Base-by-base conservation (phyloP, 2,888 invertebrate species). In the Dryobotodes eremita region DNA sequence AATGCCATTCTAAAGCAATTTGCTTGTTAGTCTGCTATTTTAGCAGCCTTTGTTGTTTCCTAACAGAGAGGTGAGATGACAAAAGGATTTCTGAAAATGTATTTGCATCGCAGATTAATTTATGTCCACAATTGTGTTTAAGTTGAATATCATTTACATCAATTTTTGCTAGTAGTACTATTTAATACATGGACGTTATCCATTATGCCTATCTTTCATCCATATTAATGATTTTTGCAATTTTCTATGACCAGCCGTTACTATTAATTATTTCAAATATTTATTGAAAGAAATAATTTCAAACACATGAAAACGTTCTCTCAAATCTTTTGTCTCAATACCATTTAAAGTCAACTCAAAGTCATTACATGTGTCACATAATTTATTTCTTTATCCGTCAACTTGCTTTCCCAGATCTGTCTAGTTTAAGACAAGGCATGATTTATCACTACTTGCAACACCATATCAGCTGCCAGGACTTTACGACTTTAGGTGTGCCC, bases 361-460 rank as follows among this genome's bases (percentile, higher is more conserved):
- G 8, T 57, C 11, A 23, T 66, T 2, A 3, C 23, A 20, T 17
- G 3, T 2, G 13, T 23, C 10, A 6, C 15, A 26, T 3, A 36
- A 36, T n/a, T 5, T 48, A 42, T 75, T 61, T 65, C 11, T 31
- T 0, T 15, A n/a, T 48, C 3, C 50, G 11, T 48, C 6, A 61
- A 31, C 4, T 3, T 8, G 42, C 31, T 17, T 68, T 50, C 17
- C 17, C n/a, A 79, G 42, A 65, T 61, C 4, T 42, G 11, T 70
- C 8, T 50, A 79, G 0, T 65, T 65, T 36, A 2, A 71, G 66
- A 42, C 73, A 36, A 57, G 36, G 6, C 42, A 61, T 53, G 57
- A 75, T 86, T 84, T 79, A 75, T 77, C 10, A 64, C 15, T 26
- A 26, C 55, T 83, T 80, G 57, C 85, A 71, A 72, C 72, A 83